Base-by-base conservation (phyloP, 2,113 vertebrate species). In the Anarhynchus alexandrinus region DNA sequence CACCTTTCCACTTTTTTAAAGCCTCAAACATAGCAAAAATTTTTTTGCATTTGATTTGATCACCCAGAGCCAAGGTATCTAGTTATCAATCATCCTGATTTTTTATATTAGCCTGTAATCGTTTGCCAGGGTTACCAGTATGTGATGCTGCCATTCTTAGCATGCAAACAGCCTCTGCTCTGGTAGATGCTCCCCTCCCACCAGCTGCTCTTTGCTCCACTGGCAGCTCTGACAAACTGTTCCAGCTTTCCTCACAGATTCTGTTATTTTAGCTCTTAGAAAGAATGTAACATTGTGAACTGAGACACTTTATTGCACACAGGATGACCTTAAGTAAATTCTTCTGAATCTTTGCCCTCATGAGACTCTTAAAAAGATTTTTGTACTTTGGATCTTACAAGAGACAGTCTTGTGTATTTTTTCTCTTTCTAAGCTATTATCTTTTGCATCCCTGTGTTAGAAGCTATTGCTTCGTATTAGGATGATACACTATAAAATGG, bases 241-340 rank as follows among this genome's bases (percentile, higher is more conserved):
- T 76, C 2, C 11, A 64, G 23, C n/a, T 92, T 72, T 67, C 65
- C 22, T 69, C 26, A 38, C n/a, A 64, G 52, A 91, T 52, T 94
- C n/a, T 96, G 78, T 91, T 90, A 30, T 91, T 93, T 78, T 43
- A 92, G 79, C 52, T 85, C 61, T 85, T 43, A 92, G 47, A 91
- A 94, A 76, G 73, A 94, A 93, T 82, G 74, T 85, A 82, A 90
- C 73, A 79, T 2, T 57, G n/a, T 71, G 82, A 94, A 92, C 57
- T 10, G 21, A 91, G 40, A 72, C 78, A 85, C 47, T 91, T 84
- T 32, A 67, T 17, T 72, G 52, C 38, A 74, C 70, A 42, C 47
- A 84, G 43, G 15, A 59, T 92, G 57, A 84, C 61, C 52, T 64
- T 45, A 45, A 83, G 25, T 32, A 91, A 82, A 71, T 84, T 91